phyloP scores from a whole-genome alignment of 2,113 vertebrate species.

The Pituophis catenifer region DNA sequence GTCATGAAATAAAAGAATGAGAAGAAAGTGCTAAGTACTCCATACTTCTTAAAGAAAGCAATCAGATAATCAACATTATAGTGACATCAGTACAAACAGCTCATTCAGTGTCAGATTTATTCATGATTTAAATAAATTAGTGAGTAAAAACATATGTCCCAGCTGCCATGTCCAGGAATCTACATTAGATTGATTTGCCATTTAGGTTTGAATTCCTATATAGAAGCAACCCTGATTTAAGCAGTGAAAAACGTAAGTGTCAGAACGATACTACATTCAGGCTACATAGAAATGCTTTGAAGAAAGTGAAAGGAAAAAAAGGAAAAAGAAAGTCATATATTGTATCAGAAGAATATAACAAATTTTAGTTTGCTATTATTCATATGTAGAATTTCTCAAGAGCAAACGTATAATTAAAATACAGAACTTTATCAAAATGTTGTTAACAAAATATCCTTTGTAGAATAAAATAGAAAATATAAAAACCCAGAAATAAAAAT shows the following conservation, averaged over 20 bases:
- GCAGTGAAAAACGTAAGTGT: background rate
- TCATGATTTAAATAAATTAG: background rate
- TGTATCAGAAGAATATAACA: background rate
- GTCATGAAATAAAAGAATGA: background rate
- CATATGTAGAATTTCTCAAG: background rate
- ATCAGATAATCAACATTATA: background rate
- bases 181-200: background rate
- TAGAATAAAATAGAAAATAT: background rate
- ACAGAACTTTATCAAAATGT: background rate
- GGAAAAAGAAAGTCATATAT: background rate
- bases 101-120: background rate
- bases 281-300: background rate
- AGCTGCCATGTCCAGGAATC: background rate
- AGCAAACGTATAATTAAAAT: background rate
- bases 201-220: background rate
- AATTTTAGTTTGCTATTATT: background rate
- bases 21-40: background rate
- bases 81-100: background rate
- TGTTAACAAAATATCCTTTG: background rate
- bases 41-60: background rate
- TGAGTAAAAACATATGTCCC: background rate
- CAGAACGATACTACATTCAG: background rate
- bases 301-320: background rate
- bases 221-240: background rate
- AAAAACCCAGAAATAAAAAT: background rate